These are phyloP conservation scores for Copsychus sechellarum DNA, from an alignment of 2,113 vertebrate species.

Conservation along the genomic window DNA sequence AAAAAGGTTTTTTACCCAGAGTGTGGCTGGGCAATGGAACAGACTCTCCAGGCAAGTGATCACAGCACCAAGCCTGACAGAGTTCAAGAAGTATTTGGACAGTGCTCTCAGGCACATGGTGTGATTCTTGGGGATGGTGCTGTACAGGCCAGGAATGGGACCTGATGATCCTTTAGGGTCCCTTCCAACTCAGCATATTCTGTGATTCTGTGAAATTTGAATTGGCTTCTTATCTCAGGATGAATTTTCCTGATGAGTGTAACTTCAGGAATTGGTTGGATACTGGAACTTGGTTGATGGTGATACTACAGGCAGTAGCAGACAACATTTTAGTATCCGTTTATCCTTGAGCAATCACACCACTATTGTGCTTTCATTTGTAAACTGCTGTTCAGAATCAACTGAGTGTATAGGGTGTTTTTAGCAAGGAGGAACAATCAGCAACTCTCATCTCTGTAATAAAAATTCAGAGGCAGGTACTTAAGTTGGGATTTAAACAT, in stretches of 20 bases:
- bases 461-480: not conserved
- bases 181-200: not conserved
- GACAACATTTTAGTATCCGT: not conserved
- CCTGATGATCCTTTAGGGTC: not conserved
- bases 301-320: not conserved
- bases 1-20: not conserved
- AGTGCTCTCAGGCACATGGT: not conserved
- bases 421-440: not conserved
- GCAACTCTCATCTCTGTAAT: fast-evolving
- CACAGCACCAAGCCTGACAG: not conserved
- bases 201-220: not conserved
- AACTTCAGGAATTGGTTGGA: not conserved
- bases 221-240: not conserved
- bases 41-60: too few species aligned
- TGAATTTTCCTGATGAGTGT: not conserved
- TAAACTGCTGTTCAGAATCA: not conserved
- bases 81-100: not conserved
- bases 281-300: not conserved
- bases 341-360: not conserved
- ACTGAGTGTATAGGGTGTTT: fast-evolving
- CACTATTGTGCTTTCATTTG: not conserved
- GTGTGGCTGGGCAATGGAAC: not conserved
- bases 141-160: not conserved
- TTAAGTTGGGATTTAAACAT: not conserved
- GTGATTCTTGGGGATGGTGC: too few species aligned